Conservation (phyloP, 2,797 vertebrate species). For the Clarias platycephalus region DNA sequence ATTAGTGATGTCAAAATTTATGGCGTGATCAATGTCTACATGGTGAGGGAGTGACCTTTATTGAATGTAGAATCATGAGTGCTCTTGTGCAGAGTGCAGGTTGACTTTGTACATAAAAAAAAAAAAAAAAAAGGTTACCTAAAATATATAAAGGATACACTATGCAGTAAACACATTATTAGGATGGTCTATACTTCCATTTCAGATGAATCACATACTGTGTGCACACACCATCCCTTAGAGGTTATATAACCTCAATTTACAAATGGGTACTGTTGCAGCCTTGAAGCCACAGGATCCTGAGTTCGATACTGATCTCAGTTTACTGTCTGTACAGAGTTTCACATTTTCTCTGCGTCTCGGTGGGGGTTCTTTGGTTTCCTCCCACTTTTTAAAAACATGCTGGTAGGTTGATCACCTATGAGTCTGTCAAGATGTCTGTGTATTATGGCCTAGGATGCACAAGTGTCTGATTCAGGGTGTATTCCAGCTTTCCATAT, state of each 20-base stretch:
- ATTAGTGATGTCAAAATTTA: slow-evolving; percentile 53
- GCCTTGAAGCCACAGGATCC: slow-evolving; percentile 12
- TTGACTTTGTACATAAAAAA: neutral
- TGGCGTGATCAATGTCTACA: slow-evolving; percentile 60
- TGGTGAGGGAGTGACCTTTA: slow-evolving; percentile 55
- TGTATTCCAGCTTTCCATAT: neutral
- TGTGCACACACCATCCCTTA: slow-evolving; percentile 6
- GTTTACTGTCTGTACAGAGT: slow-evolving; percentile 19
- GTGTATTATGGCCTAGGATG: neutral
- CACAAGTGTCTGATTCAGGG: neutral
- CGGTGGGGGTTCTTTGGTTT: slow-evolving; percentile 10
- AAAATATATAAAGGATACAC: neutral
- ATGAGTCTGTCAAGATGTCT: slow-evolving; percentile 1
- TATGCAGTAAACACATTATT: neutral
- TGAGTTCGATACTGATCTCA: slow-evolving; percentile 11
- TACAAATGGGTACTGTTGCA: slow-evolving; percentile 15
- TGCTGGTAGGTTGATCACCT: neutral
- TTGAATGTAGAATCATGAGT: slow-evolving; percentile 34
- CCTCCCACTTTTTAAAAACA: slow-evolving; percentile 5
- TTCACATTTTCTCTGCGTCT: slow-evolving; percentile 12
- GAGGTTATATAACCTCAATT: slow-evolving; percentile 28
- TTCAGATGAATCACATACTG: slow-evolving; percentile 17
- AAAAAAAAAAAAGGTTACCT: neutral
- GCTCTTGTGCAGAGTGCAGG: neutral
- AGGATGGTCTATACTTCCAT: neutral